Base-by-base conservation (phyloP, 2,888 invertebrate species). In the Anarsia innoxiella region DNA sequence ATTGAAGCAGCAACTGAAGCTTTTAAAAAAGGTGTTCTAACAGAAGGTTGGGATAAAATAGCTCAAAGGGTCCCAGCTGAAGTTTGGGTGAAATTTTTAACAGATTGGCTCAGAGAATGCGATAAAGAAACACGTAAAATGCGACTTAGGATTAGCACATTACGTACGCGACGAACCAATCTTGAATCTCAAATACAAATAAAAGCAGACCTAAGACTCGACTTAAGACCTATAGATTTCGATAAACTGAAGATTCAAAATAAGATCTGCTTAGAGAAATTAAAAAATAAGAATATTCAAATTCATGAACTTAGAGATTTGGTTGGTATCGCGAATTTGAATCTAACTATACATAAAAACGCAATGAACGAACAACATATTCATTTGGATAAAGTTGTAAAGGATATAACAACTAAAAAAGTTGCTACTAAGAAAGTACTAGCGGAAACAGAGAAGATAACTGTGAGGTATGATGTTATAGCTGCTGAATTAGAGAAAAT, bases 51-150 rank as follows among this genome's bases (percentile, higher is more conserved):
- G 56, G 89, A 90, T 51, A 79, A 77, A 12, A 71, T 89, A 30
- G 89, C 88, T 0, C 88, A 88, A 41, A 74, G 88, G 44, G 88
- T 90, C 36, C 88, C 89, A 0, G 88, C 88, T 0, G 90, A 90
- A 58, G 87, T 87, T 31, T 80, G 76, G 80, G 73, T 74, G 19
- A 77, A 88, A 48, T 89, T 83, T 53, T 85, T 90, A 80, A 86
- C 86, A 0, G 88, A 89, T 42, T 89, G 89, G 88, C 57, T 88
- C 9, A 88, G 87, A 55, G 69, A 71, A 3, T 66, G 82, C 0
- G 86, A 88, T 45, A 77, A 78, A 2, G 76, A 85, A 39, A 86
- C 88, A 1, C 89, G 88, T 4, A 89, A 89, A 52, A 54, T 89
- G 1, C 68, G 90, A 29, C 66, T 90, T 1, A 68, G 88, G 38